Percentiles rank a stretch among this genome's conserved stretches.
These are phyloP conservation scores for Trididemnum clinides DNA, from an alignment of 23 tunicate species.

Conservation along the genomic window DNA sequence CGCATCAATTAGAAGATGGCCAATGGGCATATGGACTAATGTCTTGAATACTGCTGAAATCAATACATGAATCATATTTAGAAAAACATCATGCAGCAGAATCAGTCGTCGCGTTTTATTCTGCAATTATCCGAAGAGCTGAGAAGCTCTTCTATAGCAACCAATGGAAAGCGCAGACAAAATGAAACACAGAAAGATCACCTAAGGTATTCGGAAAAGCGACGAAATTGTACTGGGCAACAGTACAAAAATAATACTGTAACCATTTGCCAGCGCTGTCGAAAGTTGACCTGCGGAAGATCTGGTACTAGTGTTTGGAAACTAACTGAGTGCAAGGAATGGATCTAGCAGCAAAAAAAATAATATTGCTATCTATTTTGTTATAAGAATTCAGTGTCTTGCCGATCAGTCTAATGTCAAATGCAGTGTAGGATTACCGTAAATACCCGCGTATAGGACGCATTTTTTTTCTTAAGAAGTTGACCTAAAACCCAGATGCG, in stretches of 20 bases:
- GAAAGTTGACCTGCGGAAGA: slow-evolving; percentile 4
- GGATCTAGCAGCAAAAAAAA: background rate
- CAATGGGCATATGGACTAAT: slow-evolving; percentile 1
- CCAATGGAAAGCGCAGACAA: background rate
- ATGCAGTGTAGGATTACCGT: too few relatives aligned
- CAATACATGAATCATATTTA: background rate
- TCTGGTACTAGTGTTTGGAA: slow-evolving; percentile 6
- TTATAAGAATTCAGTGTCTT: background rate
- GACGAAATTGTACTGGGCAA: slow-evolving; percentile 2
- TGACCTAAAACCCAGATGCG: too few relatives aligned
- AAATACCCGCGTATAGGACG: too few relatives aligned
- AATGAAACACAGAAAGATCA: slow-evolving; percentile 5
- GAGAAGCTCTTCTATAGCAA: slow-evolving; percentile 10
- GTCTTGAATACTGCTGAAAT: slow-evolving; percentile 7
- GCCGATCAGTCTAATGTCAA: too few relatives aligned
- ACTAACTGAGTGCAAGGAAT: slow-evolving; percentile 3
- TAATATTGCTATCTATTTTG: background rate
- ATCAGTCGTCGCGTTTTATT: background rate
- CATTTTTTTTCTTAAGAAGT: too few relatives aligned
- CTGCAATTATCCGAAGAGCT: background rate
- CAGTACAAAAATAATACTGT: slow-evolving; percentile 10
- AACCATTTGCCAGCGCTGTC: slow-evolving; percentile 22
- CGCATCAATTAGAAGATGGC: slow-evolving; percentile 5
- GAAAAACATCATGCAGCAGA: background rate
- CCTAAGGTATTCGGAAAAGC: background rate